A percentile compares a stretch with the other conserved stretches of the same genome.
phyloP scores from a whole-genome alignment of 1,140 invertebrate species.

The Nomia melanderi region DNA sequence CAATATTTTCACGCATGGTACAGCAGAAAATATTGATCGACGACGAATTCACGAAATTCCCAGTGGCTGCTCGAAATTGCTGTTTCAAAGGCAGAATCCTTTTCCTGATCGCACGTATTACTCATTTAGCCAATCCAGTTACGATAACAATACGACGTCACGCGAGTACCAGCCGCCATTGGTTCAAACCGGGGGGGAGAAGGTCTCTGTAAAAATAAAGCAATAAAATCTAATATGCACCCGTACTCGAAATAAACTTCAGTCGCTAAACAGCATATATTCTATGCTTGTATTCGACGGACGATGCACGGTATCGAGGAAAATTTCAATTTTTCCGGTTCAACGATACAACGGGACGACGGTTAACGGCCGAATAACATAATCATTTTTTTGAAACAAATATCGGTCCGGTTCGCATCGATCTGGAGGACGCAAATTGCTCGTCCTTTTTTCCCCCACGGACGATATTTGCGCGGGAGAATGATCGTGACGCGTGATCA shows the following conservation, averaged over 20 bases:
- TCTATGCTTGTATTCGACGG: not conserved
- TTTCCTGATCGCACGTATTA: constrained; percentile 28
- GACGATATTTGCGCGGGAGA: constrained; percentile 40
- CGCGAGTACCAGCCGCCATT: constrained; percentile 1
- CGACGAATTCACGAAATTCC: constrained; percentile 35
- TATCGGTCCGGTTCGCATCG: not conserved
- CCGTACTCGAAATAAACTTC: not conserved
- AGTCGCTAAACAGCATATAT: not conserved
- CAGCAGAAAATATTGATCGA: constrained; percentile 30
- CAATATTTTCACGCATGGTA: not conserved
- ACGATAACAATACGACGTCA: constrained; percentile 43
- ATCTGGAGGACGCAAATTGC: constrained; percentile 6
- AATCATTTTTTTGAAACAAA: not conserved
- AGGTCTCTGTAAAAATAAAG: constrained; percentile 20
- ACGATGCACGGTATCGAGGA: too few species aligned
- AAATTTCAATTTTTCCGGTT: not conserved
- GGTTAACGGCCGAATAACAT: too few species aligned
- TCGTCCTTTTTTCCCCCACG: constrained; percentile 12
- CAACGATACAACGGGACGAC: not conserved
- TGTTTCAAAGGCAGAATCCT: constrained; percentile 48
- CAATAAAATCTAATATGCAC: constrained; percentile 20
- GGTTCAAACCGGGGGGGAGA: constrained; percentile 3
- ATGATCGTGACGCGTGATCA: not conserved
- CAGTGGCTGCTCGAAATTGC: constrained; percentile 20
- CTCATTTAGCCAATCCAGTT: constrained; percentile 27